A percentile compares a stretch with the other conserved stretches of the same genome.
Evolutionary conservation across 2,888 invertebrate genomes (phyloP).

Genomic region (Caenorhabditis panamensis): DNA sequence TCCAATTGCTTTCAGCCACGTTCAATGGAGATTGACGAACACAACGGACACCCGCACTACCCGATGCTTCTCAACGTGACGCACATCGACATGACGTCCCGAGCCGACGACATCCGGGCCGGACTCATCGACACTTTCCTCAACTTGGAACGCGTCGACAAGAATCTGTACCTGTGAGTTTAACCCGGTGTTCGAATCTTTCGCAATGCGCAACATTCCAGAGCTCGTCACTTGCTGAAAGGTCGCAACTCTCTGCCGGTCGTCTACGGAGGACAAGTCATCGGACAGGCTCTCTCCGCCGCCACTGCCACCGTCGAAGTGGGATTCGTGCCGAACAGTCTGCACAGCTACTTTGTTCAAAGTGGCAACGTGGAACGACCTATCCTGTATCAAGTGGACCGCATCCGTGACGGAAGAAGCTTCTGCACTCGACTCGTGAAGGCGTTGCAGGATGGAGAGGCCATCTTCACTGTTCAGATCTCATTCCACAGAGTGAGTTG

Average conservation of each 20-base stretch:
- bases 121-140: conserved; percentile 74
- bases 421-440: conserved; percentile 82
- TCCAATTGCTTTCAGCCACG: conserved; percentile 22
- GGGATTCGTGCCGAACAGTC: conserved; percentile 81
- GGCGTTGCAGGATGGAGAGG: conserved; percentile 82
- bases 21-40: conserved; percentile 53
- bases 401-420: conserved; percentile 82
- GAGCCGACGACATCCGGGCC: conserved; percentile 71
- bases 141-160: conserved; percentile 73
- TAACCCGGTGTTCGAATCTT: neutral
- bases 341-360: conserved; percentile 82
- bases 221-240: conserved; percentile 75
- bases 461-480: conserved; percentile 81
- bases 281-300: conserved; percentile 81
- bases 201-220: conserved; percentile 11
- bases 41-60: conserved; percentile 41
- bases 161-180: conserved; percentile 73
- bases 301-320: conserved; percentile 82
- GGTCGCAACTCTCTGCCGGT: conserved; percentile 72
- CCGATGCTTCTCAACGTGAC: conserved; percentile 66
- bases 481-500: conserved; percentile 73
- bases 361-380: conserved; percentile 80
- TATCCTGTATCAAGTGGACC: conserved; percentile 82
- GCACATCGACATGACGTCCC: conserved; percentile 65
- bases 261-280: conserved; percentile 82